phyloP scores from a whole-genome alignment of 2,113 vertebrate species.

The Eurystomus gularis region DNA sequence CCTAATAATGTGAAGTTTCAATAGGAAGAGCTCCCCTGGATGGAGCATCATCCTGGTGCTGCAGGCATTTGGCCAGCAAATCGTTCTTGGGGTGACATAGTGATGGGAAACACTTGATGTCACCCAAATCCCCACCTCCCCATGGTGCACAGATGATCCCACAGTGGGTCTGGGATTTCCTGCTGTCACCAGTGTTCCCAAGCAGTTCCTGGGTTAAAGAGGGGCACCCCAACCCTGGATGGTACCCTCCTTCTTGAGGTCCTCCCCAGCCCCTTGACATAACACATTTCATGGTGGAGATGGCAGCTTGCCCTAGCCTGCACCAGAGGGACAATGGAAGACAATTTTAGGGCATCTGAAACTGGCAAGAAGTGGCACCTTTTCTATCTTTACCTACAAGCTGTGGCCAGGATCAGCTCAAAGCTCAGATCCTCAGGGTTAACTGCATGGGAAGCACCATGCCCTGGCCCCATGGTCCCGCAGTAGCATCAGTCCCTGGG shows the following conservation, averaged over 20 bases:
- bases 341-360: background rate
- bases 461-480: rapidly evolving
- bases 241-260: background rate
- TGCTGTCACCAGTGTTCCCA: rapidly evolving
- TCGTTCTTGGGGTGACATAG: conserved; percentile 23
- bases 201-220: background rate
- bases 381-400: background rate
- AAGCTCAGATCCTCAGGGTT: background rate
- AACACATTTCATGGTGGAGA: rapidly evolving
- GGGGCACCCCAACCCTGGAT: rapidly evolving
- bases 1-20: conserved; percentile 4
- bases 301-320: rapidly evolving
- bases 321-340: background rate
- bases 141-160: background rate
- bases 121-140: background rate
- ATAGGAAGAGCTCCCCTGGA: background rate
- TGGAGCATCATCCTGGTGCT: background rate
- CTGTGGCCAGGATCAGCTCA: background rate
- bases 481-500: rapidly evolving
- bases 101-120: background rate
- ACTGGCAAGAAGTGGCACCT: background rate
- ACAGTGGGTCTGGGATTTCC: background rate
- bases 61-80: background rate
- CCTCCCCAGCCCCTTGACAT: background rate
- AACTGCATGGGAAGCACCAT: background rate